These are phyloP conservation scores for Chloroceryle aenea DNA, from an alignment of 2,113 vertebrate genomes.

Conservation along the genomic window DNA sequence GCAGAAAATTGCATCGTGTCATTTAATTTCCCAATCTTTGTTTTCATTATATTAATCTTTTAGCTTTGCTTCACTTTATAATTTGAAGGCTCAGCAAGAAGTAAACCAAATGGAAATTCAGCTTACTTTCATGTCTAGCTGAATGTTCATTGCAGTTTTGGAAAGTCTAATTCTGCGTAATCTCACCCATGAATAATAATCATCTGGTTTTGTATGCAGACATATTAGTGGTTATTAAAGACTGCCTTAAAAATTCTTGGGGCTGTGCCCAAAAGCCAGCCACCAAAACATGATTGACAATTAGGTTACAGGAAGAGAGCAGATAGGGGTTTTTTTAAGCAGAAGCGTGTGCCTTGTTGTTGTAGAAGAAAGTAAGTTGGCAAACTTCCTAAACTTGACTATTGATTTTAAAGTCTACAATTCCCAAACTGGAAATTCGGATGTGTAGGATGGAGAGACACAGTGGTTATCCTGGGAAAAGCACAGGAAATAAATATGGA, in stretches of 20 bases:
- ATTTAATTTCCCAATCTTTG: constrained; percentile 94
- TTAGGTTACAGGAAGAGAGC: constrained; percentile 71
- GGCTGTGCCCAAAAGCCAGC: constrained; percentile 76
- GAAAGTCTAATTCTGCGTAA: constrained; percentile 82
- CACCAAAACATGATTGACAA: constrained; percentile 77
- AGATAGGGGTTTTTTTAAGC: constrained; percentile 40
- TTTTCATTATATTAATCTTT: constrained; percentile 96
- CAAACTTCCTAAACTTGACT: constrained; percentile 15
- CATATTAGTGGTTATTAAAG: constrained; percentile 79
- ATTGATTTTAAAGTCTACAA: not conserved
- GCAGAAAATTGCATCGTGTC: constrained; percentile 97
- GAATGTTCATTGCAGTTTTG: constrained; percentile 75
- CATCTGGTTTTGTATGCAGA: constrained; percentile 75
- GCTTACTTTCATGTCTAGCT: constrained; percentile 80
- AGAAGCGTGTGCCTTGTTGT: constrained; percentile 31
- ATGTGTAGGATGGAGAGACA: not conserved
- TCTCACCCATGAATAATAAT: constrained; percentile 84
- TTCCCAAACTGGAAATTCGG: not conserved
- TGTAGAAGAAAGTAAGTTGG: not conserved
- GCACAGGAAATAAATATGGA: not conserved
- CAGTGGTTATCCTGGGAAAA: not conserved
- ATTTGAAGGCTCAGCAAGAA: constrained; percentile 94
- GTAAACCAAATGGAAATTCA: constrained; percentile 86
- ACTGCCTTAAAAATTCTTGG: constrained; percentile 73
- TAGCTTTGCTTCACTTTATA: constrained; percentile 91